These are phyloP conservation scores for Masnerella sp. DNA, from an alignment of 2,888 invertebrate species.

Conservation along the genomic window DNA sequence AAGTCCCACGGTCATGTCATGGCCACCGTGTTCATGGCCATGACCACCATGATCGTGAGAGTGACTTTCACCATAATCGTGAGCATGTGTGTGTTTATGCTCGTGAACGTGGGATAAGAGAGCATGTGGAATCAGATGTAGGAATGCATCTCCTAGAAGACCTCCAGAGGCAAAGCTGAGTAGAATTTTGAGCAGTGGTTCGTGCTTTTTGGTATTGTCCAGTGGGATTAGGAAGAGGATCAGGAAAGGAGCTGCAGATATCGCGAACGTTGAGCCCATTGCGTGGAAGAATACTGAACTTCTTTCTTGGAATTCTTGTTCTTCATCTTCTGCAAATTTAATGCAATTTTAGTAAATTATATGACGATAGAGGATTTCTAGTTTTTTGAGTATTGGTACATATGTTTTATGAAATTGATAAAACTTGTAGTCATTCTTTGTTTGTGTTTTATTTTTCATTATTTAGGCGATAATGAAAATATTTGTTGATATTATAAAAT, in stretches of 20 bases:
- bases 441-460: no score
- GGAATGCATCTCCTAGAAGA: conserved; percentile 97
- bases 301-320: conserved; percentile 29
- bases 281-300: conserved; percentile 81
- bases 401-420: no score
- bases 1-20: conserved; percentile 94
- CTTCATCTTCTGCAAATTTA: conserved; percentile 16
- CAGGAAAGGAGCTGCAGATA: conserved; percentile 96
- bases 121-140: conserved; percentile 99
- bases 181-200: conserved; percentile 92
- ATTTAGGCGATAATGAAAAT: no score
- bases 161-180: conserved; percentile 97
- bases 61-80: conserved; percentile 81
- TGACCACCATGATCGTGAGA: conserved; percentile 72
- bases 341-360: no score
- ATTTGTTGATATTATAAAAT: no score
- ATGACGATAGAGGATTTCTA: no score
- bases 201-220: conserved; percentile 89
- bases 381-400: no score
- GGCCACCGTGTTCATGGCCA: conserved; percentile 77
- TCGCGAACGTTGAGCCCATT: conserved; percentile 92
- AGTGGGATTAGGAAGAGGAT: conserved; percentile 95
- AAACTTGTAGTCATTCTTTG: no score
- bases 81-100: conserved; percentile 69
- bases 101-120: conserved; percentile 80